These are phyloP conservation scores for Synergus umbraculus DNA, from an alignment of 2,888 invertebrate genomes.

Conservation along the genomic window DNA sequence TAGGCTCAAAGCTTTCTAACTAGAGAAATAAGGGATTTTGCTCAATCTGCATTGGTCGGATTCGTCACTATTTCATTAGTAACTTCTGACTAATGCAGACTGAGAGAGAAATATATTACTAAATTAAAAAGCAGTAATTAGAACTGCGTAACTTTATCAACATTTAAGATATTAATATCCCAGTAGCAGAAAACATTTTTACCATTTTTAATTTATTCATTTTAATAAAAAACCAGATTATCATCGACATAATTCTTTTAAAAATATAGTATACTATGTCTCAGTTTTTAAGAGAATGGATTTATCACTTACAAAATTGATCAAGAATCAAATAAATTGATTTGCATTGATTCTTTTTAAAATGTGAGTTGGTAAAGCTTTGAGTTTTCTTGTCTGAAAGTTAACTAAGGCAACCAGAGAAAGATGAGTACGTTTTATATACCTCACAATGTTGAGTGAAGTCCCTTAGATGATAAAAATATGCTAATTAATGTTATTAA, in stretches of 20 bases:
- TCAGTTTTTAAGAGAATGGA: no score
- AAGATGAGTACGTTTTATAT: conserved; percentile 58
- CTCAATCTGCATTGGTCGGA: no score
- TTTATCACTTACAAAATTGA: no score
- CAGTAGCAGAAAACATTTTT: neutral
- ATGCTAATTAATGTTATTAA: conserved; percentile 66
- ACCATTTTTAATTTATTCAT: no score
- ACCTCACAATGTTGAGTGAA: conserved; percentile 55
- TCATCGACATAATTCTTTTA: neutral
- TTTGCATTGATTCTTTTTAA: neutral
- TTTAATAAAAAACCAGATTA: neutral
- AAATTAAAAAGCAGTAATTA: neutral
- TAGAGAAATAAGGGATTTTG: neutral
- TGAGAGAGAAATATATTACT: conserved; percentile 6
- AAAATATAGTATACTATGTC: no score
- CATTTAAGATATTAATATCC: neutral
- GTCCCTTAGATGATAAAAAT: conserved; percentile 59
- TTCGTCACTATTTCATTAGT: no score
- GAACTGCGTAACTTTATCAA: neutral
- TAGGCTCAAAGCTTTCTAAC: conserved; percentile 1
- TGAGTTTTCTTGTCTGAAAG: conserved; percentile 1
- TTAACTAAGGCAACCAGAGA: conserved; percentile 13
- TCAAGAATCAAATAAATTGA: neutral
- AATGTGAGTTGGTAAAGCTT: conserved; percentile 10
- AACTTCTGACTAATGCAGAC: no score